Conservation (phyloP, 2,888 invertebrate species). For the Lepidochrysops patricia region DNA sequence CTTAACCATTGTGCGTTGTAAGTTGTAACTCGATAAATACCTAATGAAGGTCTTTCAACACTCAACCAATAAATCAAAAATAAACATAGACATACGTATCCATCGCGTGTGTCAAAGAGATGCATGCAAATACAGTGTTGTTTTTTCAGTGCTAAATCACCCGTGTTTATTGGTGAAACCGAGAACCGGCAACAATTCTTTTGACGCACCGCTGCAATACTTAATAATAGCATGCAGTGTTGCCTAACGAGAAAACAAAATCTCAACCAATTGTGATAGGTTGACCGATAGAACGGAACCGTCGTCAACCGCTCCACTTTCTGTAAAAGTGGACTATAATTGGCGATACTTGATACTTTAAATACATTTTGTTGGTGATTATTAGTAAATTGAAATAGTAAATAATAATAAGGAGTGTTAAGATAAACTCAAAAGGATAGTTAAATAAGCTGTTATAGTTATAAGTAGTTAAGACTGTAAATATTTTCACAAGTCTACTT, state of each 20-base stretch:
- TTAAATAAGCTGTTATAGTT: neutral
- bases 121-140: neutral
- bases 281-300: slow-evolving; percentile 39
- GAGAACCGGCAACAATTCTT: slow-evolving; percentile 16
- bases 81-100: neutral
- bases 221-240: neutral
- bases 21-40: too few relatives aligned
- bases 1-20: too few relatives aligned
- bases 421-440: too few relatives aligned
- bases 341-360: slow-evolving; percentile 20
- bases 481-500: too few relatives aligned
- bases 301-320: slow-evolving; percentile 38
- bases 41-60: neutral
- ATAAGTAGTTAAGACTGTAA: too few relatives aligned
- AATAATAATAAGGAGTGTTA: neutral
- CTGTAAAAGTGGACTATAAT: slow-evolving; percentile 51
- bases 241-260: slow-evolving; percentile 27
- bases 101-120: neutral
- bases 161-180: neutral
- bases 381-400: neutral
- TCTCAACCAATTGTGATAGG: slow-evolving; percentile 33
- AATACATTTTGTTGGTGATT: neutral
- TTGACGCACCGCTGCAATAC: neutral
- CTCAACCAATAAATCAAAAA: neutral
- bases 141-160: neutral